Evolutionary conservation across 1,140 invertebrate species (phyloP).

Genomic region (Aphis craccivora): DNA sequence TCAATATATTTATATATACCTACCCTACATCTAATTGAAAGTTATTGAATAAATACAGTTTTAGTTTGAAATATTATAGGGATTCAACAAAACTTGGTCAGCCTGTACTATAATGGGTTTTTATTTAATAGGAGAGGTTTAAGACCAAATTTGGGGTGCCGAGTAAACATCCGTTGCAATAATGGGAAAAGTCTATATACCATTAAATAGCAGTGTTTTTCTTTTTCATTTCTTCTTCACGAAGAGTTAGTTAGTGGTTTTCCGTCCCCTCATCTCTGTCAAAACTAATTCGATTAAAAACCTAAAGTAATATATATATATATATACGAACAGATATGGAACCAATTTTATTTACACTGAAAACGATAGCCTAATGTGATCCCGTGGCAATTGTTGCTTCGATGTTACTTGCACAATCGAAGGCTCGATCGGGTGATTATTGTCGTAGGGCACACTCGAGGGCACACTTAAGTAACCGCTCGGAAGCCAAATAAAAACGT

Average conservation of each 20-base stretch:
- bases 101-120: conserved; percentile 16
- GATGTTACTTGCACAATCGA: not conserved
- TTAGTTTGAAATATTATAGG: not conserved
- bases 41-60: not conserved
- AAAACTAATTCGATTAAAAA: conserved; percentile 57
- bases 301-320: conserved; percentile 22
- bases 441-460: not conserved
- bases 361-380: conserved; percentile 20
- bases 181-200: conserved; percentile 52
- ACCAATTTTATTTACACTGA: conserved; percentile 2
- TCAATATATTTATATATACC: not conserved
- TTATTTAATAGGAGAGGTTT: conserved; percentile 23
- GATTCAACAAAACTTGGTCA: not conserved
- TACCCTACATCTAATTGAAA: not conserved
- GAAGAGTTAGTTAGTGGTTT: conserved; percentile 42
- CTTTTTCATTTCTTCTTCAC: not conserved
- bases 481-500: not conserved
- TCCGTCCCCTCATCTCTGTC: not conserved
- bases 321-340: not conserved
- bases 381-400: not conserved
- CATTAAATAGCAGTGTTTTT: conserved; percentile 49
- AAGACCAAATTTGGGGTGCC: not conserved
- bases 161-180: conserved; percentile 15
- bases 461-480: not conserved
- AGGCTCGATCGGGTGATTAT: conserved; percentile 29